phyloP scores from a whole-genome alignment of 1,140 invertebrate genomes.

The Atta colombica region DNA sequence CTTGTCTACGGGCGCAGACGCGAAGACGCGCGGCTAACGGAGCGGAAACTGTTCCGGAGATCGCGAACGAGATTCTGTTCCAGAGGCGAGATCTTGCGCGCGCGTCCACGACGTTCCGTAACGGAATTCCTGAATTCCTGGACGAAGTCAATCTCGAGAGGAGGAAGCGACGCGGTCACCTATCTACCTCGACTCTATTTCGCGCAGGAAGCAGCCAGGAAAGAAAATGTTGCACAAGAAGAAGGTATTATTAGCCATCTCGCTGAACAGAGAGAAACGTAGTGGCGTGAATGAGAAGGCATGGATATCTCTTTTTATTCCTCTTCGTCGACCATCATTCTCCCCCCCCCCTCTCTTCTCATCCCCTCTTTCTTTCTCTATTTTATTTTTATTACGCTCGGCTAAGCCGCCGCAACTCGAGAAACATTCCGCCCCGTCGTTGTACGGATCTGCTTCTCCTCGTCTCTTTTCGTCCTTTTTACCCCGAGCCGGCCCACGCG shows the following conservation, averaged over 20 bases:
- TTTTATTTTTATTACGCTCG: conserved; percentile 67
- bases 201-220: conserved; percentile 42
- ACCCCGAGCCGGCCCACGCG: not conserved
- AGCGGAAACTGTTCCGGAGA: conserved; percentile 54
- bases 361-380: no score
- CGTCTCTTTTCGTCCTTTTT: not conserved
- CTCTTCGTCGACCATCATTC: conserved; percentile 25
- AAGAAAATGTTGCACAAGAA: conserved; percentile 70
- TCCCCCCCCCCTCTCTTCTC: not conserved
- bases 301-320: conserved; percentile 4
- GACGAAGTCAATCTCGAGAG: conserved; percentile 18
- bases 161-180: conserved; percentile 32
- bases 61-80: conserved; percentile 52
- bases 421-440: conserved; percentile 47
- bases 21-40: conserved; percentile 47
- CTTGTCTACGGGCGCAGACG: conserved; percentile 39
- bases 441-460: not conserved
- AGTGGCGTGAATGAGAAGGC: conserved; percentile 40
- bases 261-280: conserved; percentile 66
- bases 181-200: conserved; percentile 48
- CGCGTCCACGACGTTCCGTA: conserved; percentile 63
- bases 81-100: conserved; percentile 31
- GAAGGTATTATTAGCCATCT: conserved; percentile 76
- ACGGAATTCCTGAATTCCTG: conserved; percentile 75
- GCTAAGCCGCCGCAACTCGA: conserved; percentile 49